Percentiles rank a stretch among this genome's conserved stretches.
phyloP scores from a whole-genome alignment of 2,888 invertebrate species.

The Eudemis profundana region DNA sequence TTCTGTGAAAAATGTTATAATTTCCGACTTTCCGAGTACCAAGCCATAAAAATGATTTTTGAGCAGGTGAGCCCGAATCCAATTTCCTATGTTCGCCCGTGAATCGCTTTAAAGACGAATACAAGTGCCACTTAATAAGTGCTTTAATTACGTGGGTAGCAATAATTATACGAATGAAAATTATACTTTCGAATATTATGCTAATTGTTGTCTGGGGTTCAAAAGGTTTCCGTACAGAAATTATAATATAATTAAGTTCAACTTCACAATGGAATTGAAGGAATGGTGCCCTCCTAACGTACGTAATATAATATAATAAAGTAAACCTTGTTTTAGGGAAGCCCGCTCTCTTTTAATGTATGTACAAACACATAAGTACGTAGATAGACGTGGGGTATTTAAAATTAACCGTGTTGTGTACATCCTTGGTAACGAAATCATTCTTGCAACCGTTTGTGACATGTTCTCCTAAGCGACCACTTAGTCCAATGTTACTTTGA shows the following conservation, averaged over 20 bases:
- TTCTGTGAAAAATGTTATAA: no score
- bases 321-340: conserved; percentile 15
- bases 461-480: neutral
- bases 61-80: no score
- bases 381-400: neutral
- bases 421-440: neutral
- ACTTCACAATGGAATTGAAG: conserved; percentile 31
- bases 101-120: neutral
- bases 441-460: neutral
- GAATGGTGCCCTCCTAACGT: conserved; percentile 14
- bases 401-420: neutral
- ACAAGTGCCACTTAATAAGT: conserved; percentile 20
- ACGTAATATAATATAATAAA: conserved; percentile 32
- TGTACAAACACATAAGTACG: conserved; percentile 9
- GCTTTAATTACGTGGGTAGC: conserved; percentile 19
- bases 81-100: no score
- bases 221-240: conserved; percentile 33
- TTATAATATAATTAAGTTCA: conserved; percentile 40
- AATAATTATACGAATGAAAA: conserved; percentile 23
- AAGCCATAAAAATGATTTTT: no score
- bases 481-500: neutral
- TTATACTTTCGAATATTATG: conserved; percentile 29
- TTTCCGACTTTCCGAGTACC: no score
- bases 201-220: conserved; percentile 29
- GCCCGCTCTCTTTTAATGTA: conserved; percentile 1